Evolutionary conservation across 2,888 invertebrate species (phyloP), one percentile per base, ranked within the genome.

Genomic region (Endotricha flammealis): DNA sequence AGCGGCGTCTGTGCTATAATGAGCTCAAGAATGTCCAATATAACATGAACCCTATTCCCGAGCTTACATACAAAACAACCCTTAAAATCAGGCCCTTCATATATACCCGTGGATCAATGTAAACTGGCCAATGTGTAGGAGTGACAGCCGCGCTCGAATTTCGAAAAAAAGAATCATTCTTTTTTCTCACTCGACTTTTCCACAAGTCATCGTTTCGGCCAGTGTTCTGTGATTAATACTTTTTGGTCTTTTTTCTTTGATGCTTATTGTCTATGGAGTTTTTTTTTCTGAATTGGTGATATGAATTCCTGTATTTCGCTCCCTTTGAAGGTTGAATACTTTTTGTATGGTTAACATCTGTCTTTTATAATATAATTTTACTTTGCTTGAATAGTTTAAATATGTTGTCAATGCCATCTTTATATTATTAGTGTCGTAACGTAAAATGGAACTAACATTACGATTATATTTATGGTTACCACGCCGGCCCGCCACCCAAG

Each of bases 211-310:
- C 63, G 61, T 63, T 44, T 45, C 67, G 70, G 68, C 65, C 66
- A 55, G 63, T 74, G 73, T 73, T 74, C 65, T 70, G 63, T 82
- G 80, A 82, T 82, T 82, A 82, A 82, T 78, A 79, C 64, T 64
- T 57, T n/a, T 57, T 44, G 44, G 36, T 48, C 41, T 50, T 61
- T 62, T 57, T 56, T 47, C 44, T 46, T 44, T 37, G 24, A 27
- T 41, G 40, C 47, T 46, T 50, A n/a, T n/a, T 52, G 56, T 51
- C 50, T 44, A 41, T 20, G 52, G 55, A 57, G 57, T 50, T 49
- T 47, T 49, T 46, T 57, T 53, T 50, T 50, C 44, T 29, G 31
- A 35, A 46, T 39, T 39, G 23, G 35, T 35, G 35, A 44, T 44
- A 39, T 44, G 44, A 37, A 44, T 44, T 47, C 38, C 31, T 37